phyloP scores from a whole-genome alignment of 2,113 vertebrate species.

The Syngnathus floridae region DNA sequence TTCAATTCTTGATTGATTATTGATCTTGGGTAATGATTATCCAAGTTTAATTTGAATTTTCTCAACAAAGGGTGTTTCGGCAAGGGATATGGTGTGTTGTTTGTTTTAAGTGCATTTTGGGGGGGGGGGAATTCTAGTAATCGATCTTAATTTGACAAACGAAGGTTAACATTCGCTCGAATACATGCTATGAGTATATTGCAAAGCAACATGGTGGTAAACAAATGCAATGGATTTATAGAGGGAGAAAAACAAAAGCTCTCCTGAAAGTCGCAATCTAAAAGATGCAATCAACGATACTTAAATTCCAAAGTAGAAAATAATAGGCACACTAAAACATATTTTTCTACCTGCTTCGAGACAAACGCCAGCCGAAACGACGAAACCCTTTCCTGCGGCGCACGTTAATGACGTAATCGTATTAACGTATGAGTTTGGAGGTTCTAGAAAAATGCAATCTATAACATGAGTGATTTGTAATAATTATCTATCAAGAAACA shows the following conservation, averaged over 20 bases:
- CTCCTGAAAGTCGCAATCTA: not conserved
- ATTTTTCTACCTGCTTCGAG: constrained; percentile 12
- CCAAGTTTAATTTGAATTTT: too few relatives aligned
- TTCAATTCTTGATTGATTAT: too few relatives aligned
- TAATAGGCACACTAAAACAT: not conserved
- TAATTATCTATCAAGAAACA: not conserved
- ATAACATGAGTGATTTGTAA: not conserved
- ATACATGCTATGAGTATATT: not conserved
- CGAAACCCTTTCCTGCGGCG: constrained; percentile 16
- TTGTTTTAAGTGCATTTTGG: too few relatives aligned
- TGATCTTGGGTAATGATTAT: too few relatives aligned
- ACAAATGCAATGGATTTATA: not conserved
- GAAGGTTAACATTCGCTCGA: not conserved
- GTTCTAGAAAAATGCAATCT: too few relatives aligned
- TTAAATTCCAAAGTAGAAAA: accelerated
- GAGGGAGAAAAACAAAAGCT: not conserved
- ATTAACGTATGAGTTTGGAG: too few relatives aligned
- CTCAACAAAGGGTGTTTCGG: not conserved
- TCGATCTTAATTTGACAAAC: not conserved
- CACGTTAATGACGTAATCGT: constrained; percentile 44
- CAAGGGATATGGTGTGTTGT: too few relatives aligned
- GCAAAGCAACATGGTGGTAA: not conserved
- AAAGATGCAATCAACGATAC: not conserved
- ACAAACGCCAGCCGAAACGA: not conserved
- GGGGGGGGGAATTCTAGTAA: not conserved